Percentiles rank a stretch among this genome's conserved stretches.
phyloP scores from a whole-genome alignment of 2,797 vertebrate species.

The Leptatherina wallacei region DNA sequence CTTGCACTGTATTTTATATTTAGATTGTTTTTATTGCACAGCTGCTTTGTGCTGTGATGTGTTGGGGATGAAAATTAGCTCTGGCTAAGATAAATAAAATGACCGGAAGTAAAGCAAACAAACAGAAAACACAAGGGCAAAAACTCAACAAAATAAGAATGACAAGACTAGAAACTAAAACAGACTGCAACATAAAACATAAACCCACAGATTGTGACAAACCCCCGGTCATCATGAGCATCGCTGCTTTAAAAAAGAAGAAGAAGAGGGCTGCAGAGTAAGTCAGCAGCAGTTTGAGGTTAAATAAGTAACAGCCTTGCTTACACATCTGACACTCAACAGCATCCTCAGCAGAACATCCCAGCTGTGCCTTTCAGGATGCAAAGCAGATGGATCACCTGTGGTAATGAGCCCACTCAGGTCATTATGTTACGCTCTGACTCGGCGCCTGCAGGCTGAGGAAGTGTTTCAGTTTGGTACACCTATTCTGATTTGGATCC shows the following conservation, averaged over 20 bases:
- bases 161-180: too few relatives aligned
- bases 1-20: too few relatives aligned
- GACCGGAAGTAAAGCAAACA: too few relatives aligned
- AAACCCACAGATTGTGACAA: too few relatives aligned
- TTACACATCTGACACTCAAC: conserved; percentile 27
- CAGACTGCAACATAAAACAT: conserved; percentile 16
- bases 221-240: conserved; percentile 26
- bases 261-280: conserved; percentile 27
- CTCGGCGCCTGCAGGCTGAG: neutral
- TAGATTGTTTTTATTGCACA: too few relatives aligned
- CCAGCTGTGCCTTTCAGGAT: conserved; percentile 58
- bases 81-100: too few relatives aligned
- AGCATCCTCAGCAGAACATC: conserved; percentile 35
- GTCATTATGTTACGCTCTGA: conserved; percentile 25
- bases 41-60: too few relatives aligned
- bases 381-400: conserved; percentile 52
- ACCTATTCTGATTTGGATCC: neutral
- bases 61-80: too few relatives aligned
- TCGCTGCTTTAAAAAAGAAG: neutral
- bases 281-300: conserved; percentile 2
- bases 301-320: neutral
- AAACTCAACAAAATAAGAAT: neutral
- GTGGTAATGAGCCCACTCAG: conserved; percentile 25
- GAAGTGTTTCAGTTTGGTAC: neutral
- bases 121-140: too few relatives aligned